These are phyloP conservation scores for Macroramphosus scolopax DNA, from an alignment of 2,797 vertebrate species.

Conservation along the genomic window DNA sequence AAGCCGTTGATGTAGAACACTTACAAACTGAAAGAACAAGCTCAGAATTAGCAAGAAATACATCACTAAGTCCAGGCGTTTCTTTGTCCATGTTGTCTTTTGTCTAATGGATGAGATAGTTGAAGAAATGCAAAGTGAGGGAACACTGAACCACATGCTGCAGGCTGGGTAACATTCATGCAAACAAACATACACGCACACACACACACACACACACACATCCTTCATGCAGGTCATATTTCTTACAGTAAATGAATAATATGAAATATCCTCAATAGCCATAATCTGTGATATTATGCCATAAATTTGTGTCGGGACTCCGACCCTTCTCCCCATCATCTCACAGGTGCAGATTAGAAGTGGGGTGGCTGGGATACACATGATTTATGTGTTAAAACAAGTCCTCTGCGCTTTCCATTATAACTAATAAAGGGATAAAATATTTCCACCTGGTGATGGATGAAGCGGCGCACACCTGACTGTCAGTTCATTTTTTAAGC, in stretches of 20 bases:
- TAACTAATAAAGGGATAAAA: conserved; percentile 78
- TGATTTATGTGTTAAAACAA: conserved; percentile 81
- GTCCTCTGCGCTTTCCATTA: conserved; percentile 77
- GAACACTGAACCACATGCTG: conserved; percentile 18
- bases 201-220: conserved; percentile 27
- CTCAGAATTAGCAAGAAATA: no score
- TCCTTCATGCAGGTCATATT: conserved; percentile 63
- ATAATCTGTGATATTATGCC: conserved; percentile 74
- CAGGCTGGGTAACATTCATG: neutral
- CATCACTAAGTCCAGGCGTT: no score
- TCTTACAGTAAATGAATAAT: conserved; percentile 72
- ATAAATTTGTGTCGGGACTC: conserved; percentile 72
- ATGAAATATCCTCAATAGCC: conserved; percentile 75
- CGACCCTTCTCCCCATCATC: conserved; percentile 64
- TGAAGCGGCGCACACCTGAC: conserved; percentile 70
- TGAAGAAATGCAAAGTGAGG: conserved; percentile 47
- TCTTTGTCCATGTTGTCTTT: no score
- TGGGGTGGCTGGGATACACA: conserved; percentile 48
- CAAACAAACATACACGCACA: conserved; percentile 8
- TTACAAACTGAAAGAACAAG: no score
- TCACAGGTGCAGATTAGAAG: conserved; percentile 70
- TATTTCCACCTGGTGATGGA: conserved; percentile 78
- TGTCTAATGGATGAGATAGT: no score
- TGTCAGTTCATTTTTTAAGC: conserved; percentile 81
- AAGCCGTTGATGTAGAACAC: no score